These are phyloP conservation scores for Orestias chungarensis DNA, from an alignment of 2,797 vertebrate genomes.

Conservation along the genomic window DNA sequence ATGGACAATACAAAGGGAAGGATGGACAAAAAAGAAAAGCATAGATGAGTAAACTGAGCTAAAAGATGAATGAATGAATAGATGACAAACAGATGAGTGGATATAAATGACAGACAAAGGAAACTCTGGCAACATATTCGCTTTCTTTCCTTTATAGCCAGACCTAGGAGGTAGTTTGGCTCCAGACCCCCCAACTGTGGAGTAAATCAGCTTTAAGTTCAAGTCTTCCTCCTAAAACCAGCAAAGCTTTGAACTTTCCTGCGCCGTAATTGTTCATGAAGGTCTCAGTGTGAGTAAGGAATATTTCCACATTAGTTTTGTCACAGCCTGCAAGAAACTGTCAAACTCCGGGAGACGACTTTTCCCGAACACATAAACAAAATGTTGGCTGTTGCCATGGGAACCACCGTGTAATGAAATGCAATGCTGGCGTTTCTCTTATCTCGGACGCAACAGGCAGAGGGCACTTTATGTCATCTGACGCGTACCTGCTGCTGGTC, in stretches of 20 bases:
- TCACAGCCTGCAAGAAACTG: conserved; percentile 42
- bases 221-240: conserved; percentile 5
- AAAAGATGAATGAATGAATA: background rate
- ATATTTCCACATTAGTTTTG: conserved; percentile 60
- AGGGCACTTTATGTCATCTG: conserved; percentile 7
- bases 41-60: background rate
- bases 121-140: background rate
- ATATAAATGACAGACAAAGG: background rate
- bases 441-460: conserved; percentile 21
- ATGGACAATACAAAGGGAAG: background rate
- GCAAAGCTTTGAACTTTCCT: conserved; percentile 28
- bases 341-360: conserved; percentile 19
- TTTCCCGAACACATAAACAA: conserved; percentile 46
- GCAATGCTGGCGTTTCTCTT: conserved; percentile 30
- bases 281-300: conserved; percentile 7
- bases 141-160: background rate
- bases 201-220: background rate
- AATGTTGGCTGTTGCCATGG: conserved; percentile 56
- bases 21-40: background rate
- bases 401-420: conserved; percentile 8
- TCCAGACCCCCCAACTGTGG: background rate
- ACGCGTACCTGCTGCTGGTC: conserved; percentile 83
- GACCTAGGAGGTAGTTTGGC: background rate
- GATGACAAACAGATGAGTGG: background rate
- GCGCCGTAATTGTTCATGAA: conserved; percentile 7